phyloP scores from a whole-genome alignment of 2,888 invertebrate species.

The Agrotis ipsilon region DNA sequence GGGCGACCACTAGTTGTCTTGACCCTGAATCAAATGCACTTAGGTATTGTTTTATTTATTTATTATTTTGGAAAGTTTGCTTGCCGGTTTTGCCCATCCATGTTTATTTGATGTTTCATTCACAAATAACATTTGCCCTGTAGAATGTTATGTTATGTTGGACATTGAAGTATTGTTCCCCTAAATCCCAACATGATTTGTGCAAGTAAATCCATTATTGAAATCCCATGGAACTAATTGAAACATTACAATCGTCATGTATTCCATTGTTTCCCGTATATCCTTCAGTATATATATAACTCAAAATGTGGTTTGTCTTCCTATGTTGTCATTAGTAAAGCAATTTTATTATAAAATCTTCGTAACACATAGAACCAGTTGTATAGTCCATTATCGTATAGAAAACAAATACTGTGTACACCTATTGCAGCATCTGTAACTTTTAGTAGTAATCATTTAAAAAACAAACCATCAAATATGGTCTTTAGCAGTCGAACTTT shows the following conservation, averaged over 20 bases:
- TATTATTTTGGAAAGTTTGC: constrained; percentile 65
- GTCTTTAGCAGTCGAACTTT: constrained; percentile 13
- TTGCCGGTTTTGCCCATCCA: constrained; percentile 75
- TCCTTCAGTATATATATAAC: constrained; percentile 4
- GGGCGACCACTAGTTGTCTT: constrained; percentile 98
- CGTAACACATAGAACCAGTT: background rate
- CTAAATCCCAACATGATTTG: constrained; percentile 23
- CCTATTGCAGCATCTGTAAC: background rate
- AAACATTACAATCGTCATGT: background rate
- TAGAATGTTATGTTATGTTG: constrained; percentile 46
- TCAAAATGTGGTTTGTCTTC: constrained; percentile 9
- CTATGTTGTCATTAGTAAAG: background rate
- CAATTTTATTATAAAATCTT: background rate
- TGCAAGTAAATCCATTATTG: constrained; percentile 1
- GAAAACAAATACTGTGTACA: background rate
- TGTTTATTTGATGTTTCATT: constrained; percentile 48
- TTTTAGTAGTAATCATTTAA: constrained; percentile 1
- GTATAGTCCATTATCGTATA: constrained; percentile 6
- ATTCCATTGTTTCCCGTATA: constrained; percentile 21
- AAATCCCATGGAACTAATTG: constrained; percentile 3
- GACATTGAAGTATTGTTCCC: constrained; percentile 26
- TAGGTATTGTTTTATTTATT: constrained; percentile 93
- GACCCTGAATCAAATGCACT: constrained; percentile 96
- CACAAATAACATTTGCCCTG: constrained; percentile 49
- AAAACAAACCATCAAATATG: constrained; percentile 10